Conservation (phyloP, 2,797 vertebrate genomes). For the Aldrovandia affinis region DNA sequence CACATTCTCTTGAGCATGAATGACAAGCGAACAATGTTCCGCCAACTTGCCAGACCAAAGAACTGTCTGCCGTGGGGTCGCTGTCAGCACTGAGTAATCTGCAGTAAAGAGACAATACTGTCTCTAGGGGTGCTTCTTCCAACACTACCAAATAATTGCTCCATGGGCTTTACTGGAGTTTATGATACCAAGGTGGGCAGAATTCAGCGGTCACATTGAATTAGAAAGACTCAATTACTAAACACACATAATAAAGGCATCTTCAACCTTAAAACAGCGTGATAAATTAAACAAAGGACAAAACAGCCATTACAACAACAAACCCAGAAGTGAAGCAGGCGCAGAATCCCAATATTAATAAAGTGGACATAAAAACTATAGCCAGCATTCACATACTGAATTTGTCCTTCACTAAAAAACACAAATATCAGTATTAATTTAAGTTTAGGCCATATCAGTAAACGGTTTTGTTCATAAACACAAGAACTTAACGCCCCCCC, state of each 20-base stretch:
- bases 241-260: no score
- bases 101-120: not conserved
- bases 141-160: not conserved
- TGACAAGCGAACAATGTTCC: not conserved
- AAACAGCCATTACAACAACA: not conserved
- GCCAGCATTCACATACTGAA: no score
- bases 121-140: not conserved
- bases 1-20: not conserved
- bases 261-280: not conserved
- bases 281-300: not conserved
- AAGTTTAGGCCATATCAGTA: not conserved
- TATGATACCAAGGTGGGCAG: no score
- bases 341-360: not conserved
- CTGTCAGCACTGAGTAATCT: not conserved
- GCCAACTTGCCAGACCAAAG: not conserved
- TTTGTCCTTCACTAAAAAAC: no score
- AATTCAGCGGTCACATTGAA: no score
- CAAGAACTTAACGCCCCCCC: no score
- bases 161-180: no score
- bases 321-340: not conserved
- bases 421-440: no score
- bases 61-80: not conserved
- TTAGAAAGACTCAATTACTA: no score
- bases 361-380: no score
- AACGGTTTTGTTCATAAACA: no score